Conservation (phyloP, 1,140 invertebrate genomes). For the Diploscapter pachys region DNA sequence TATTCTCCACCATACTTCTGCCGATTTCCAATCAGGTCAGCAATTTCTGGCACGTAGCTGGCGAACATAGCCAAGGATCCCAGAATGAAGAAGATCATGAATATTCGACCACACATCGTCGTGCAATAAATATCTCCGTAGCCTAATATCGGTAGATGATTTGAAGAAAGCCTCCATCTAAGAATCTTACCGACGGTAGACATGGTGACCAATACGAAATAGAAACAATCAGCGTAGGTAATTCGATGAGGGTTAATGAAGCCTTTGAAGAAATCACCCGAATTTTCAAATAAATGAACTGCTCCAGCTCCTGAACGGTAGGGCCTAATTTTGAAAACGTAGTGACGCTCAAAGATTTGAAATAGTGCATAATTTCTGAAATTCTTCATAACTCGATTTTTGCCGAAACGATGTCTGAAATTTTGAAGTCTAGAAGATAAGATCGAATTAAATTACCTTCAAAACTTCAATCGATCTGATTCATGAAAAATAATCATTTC, state of each 20-base stretch:
- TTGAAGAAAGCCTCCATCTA: too few species aligned
- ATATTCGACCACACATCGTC: constrained; percentile 89
- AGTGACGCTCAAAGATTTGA: too few species aligned
- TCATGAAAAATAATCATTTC: too few species aligned
- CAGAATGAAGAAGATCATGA: constrained; percentile 97
- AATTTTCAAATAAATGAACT: constrained; percentile 76
- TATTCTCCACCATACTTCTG: constrained; percentile 95
- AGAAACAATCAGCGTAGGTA: constrained; percentile 96
- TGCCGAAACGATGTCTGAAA: too few species aligned
- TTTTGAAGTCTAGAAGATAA: too few species aligned
- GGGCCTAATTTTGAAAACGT: too few species aligned
- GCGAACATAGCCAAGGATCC: constrained; percentile 77
- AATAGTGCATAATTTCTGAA: too few species aligned
- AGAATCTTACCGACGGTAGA: constrained; percentile 78
- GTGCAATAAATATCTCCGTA: constrained; percentile 96
- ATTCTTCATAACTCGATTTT: too few species aligned
- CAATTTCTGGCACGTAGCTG: constrained; percentile 97
- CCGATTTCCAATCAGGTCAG: constrained; percentile 93
- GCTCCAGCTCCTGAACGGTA: constrained; percentile 1
- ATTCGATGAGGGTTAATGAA: constrained; percentile 87
- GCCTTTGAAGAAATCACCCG: constrained; percentile 85
- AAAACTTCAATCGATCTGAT: too few species aligned
- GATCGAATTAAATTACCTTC: too few species aligned
- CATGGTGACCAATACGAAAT: constrained; percentile 92
- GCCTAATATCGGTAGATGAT: constrained; percentile 20